Percentiles rank a stretch among this genome's conserved stretches.
Conservation (phyloP, 2,888 invertebrate species). For the Macrosiphum euphorbiae region DNA sequence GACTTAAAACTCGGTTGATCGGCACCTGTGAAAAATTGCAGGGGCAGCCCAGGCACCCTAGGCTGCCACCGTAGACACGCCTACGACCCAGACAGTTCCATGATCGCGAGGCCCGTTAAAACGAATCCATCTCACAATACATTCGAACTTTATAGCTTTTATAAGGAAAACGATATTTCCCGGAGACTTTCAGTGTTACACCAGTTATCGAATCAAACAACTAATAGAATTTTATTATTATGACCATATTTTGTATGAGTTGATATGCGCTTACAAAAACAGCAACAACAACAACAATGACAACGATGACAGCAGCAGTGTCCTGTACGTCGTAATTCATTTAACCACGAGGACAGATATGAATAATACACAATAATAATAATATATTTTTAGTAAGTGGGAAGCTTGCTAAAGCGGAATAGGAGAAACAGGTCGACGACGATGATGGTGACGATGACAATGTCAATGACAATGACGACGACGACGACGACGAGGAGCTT, state of each 20-base stretch:
- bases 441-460: neutral
- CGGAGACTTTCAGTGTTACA: neutral
- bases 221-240: neutral
- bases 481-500: neutral
- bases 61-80: too few relatives aligned
- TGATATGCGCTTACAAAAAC: too few relatives aligned
- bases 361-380: neutral
- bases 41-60: too few relatives aligned
- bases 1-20: too few relatives aligned
- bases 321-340: neutral
- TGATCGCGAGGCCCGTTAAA: neutral
- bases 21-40: too few relatives aligned
- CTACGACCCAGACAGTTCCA: neutral
- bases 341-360: slow-evolving; percentile 33
- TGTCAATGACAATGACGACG: neutral
- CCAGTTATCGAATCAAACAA: neutral
- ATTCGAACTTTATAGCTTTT: neutral
- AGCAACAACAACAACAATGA: neutral
- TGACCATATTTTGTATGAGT: neutral
- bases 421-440: neutral
- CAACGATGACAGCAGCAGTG: neutral
- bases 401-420: neutral
- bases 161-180: neutral
- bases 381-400: neutral
- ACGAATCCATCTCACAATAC: neutral